phyloP scores from a whole-genome alignment of 2,888 invertebrate species.

The Chalcosyrphus nemorum region DNA sequence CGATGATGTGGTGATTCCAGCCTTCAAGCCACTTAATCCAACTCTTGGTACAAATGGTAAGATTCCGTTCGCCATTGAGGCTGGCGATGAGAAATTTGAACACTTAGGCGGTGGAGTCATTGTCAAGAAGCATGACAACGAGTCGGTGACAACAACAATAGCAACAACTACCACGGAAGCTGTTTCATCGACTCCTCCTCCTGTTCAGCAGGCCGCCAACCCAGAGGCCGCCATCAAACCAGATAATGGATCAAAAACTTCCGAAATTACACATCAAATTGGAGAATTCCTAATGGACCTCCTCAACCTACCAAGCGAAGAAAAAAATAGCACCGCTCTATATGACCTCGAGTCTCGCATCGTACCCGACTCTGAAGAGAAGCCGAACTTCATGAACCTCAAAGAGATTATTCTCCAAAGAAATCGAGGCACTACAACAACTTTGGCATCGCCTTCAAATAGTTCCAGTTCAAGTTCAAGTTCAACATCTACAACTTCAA shows the following conservation, averaged over 20 bases:
- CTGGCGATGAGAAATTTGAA: slow-evolving; percentile 78
- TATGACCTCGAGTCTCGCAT: slow-evolving; percentile 74
- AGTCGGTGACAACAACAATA: slow-evolving; percentile 14
- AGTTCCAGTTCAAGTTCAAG: not conserved
- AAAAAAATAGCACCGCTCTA: slow-evolving; percentile 47
- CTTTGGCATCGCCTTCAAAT: not conserved
- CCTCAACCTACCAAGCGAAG: slow-evolving; percentile 78
- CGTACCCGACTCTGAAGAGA: slow-evolving; percentile 74
- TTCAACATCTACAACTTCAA: slow-evolving; percentile 38
- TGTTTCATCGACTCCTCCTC: slow-evolving; percentile 59
- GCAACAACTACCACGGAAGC: slow-evolving; percentile 66
- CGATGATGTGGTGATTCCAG: slow-evolving; percentile 80
- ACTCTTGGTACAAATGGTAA: slow-evolving; percentile 76
- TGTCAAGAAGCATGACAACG: slow-evolving; percentile 80
- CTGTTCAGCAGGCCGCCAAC: not conserved
- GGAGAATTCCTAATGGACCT: slow-evolving; percentile 81
- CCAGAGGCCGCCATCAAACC: slow-evolving; percentile 5
- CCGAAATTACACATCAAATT: slow-evolving; percentile 79
- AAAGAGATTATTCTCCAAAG: slow-evolving; percentile 81
- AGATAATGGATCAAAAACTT: slow-evolving; percentile 60
- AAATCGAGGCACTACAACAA: slow-evolving; percentile 73
- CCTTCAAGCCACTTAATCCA: slow-evolving; percentile 79
- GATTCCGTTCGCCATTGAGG: slow-evolving; percentile 76
- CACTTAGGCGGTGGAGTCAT: slow-evolving; percentile 82
- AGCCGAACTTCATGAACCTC: slow-evolving; percentile 80